Evolutionary conservation across 2,797 vertebrate species (phyloP), one percentile per base, ranked within the genome.

Genomic region (Pangasius djambal): DNA sequence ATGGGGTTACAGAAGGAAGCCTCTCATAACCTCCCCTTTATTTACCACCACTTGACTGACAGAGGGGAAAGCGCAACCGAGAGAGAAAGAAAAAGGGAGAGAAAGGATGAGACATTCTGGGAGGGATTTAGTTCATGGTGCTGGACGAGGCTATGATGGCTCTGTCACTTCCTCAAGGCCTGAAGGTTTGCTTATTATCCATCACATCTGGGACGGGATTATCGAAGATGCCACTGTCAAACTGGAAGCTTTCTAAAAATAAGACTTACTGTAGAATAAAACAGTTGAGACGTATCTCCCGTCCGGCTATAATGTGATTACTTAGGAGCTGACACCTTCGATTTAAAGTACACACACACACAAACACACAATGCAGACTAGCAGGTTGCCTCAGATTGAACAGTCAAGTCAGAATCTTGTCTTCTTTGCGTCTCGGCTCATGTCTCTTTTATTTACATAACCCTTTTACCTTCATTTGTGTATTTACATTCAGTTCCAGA

Each of bases 11-110:
- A 92, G 92, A 92, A 93, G 91, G 93, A 95, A 93, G 94, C 91
- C 91, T 93, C 93, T 94, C 93, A 94, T 94, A 95, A 93, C 94
- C 93, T 94, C 91, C 91, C 92, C 90, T 95, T 95, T 95, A 95
- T 96, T 95, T 95, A 94, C 93, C 93, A 93, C 93, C 89, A 88
- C 91, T 92, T 95, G 93, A 94, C 86, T 94, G 94, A 94, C 92
- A 93, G 88, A 86, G 77, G 65, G 0, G 93, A 94, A 91, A 95
- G 75, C 44, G 25, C 16, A 25, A 81, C 6, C 6, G 59, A 50
- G 70, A 16, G 15, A 57, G 31, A 81, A 84, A 89, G 86, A 88
- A 5, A 10, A 25, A 63, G 22, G 59, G 31, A 65, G 34, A 34
- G 8, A n/a, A 3, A 31, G 5, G 59, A 63, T 10, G 57, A 40